Conservation (phyloP, 2,888 invertebrate genomes). For the Xanthorhoe spadicearia region DNA sequence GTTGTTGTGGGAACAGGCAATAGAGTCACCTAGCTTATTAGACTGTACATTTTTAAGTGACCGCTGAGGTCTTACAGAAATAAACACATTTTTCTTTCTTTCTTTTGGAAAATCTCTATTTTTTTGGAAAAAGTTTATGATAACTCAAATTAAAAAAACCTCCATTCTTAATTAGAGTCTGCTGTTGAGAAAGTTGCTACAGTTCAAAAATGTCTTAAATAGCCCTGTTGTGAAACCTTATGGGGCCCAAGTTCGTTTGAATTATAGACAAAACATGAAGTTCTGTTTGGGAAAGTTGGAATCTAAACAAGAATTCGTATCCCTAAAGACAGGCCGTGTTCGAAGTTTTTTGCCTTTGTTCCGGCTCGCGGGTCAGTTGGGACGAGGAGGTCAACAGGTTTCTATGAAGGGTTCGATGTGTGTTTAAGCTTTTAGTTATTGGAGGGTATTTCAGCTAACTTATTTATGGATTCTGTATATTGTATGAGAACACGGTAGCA, state of each 20-base stretch:
- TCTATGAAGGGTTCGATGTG: constrained; percentile 17
- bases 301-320: background rate
- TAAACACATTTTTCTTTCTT: too few relatives aligned
- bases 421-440: constrained; percentile 15
- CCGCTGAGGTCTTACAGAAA: too few relatives aligned
- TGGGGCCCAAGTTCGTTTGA: background rate
- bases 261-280: constrained; percentile 4
- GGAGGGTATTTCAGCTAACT: background rate
- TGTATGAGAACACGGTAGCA: background rate
- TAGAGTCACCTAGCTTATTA: too few relatives aligned
- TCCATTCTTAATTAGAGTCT: too few relatives aligned
- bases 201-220: too few relatives aligned
- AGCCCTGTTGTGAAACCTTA: too few relatives aligned
- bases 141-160: too few relatives aligned
- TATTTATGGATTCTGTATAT: background rate
- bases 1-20: too few relatives aligned
- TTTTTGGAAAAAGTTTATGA: too few relatives aligned
- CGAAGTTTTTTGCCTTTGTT: constrained; percentile 6
- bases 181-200: too few relatives aligned
- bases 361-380: constrained; percentile 4
- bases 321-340: background rate
- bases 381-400: constrained; percentile 17
- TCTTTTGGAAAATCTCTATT: too few relatives aligned
- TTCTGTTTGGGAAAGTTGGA: background rate
- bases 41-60: too few relatives aligned